phyloP scores from a whole-genome alignment of 2,888 invertebrate genomes.

The Plemyria rubiginata region DNA sequence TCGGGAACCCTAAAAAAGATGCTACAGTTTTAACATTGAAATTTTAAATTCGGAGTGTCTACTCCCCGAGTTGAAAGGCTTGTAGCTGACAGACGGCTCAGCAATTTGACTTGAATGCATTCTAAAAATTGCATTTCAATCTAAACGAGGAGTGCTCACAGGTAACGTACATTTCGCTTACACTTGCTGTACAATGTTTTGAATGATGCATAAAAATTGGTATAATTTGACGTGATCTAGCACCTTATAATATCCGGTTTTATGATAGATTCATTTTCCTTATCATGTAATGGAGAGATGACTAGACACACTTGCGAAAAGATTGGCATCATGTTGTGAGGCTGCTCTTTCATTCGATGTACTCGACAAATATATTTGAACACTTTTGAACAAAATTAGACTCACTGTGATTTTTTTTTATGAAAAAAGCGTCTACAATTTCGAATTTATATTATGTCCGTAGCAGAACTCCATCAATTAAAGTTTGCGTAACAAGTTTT shows the following conservation, averaged over 20 bases:
- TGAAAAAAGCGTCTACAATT: conserved; percentile 15
- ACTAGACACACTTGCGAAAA: conserved; percentile 43
- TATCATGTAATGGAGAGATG: conserved; percentile 62
- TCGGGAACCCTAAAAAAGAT: not conserved
- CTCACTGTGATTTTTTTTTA: conserved; percentile 32
- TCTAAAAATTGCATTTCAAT: conserved; percentile 19
- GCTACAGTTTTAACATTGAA: conserved; percentile 10
- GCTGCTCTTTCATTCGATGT: conserved; percentile 1
- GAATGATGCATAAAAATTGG: conserved; percentile 10
- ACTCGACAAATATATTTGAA: no score
- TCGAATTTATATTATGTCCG: conserved; percentile 20
- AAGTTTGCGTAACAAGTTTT: conserved; percentile 15
- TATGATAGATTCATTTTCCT: conserved; percentile 46
- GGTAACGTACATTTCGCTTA: not conserved
- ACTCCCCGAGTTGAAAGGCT: conserved; percentile 2
- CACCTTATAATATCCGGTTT: conserved; percentile 10
- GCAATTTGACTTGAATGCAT: conserved; percentile 19
- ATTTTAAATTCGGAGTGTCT: conserved; percentile 10
- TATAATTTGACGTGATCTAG: conserved; percentile 14
- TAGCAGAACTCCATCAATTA: conserved; percentile 5
- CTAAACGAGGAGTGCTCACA: not conserved
- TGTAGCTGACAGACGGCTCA: conserved; percentile 7
- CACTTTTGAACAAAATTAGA: no score
- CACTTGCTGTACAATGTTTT: conserved; percentile 1
- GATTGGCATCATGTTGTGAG: conserved; percentile 17